Percentiles rank a stretch among this genome's conserved stretches.
phyloP scores from a whole-genome alignment of 2,113 vertebrate species.

The Eolophus roseicapilla region DNA sequence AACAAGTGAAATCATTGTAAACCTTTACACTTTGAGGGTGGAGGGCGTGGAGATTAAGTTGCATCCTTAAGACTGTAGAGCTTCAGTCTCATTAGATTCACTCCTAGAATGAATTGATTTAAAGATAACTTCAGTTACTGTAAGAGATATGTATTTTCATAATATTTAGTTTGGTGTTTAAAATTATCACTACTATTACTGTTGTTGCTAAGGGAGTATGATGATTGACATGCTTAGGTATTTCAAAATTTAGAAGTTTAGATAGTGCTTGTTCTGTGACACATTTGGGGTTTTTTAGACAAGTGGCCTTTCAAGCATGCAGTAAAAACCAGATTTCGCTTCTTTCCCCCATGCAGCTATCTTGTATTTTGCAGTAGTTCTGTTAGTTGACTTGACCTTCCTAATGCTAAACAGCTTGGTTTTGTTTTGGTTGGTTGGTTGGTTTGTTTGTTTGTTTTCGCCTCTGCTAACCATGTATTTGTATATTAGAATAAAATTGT shows the following conservation, averaged over 20 bases:
- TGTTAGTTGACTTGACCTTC: background rate
- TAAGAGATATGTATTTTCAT: background rate
- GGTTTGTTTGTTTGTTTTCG: background rate
- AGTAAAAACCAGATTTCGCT: background rate
- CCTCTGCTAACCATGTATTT: background rate
- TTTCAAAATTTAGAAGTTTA: background rate
- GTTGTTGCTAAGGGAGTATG: background rate
- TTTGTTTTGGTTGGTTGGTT: background rate
- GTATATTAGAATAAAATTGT: background rate
- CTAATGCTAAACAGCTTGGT: background rate
- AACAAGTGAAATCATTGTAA: background rate
- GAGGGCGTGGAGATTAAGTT: background rate
- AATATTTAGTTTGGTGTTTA: background rate
- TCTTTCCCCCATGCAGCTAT: background rate
- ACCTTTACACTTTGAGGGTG: background rate
- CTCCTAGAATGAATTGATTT: background rate
- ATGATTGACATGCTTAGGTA: background rate
- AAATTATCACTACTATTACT: background rate
- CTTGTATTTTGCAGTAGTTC: background rate
- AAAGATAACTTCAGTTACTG: background rate
- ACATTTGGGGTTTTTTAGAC: rapidly evolving
- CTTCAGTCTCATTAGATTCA: background rate
- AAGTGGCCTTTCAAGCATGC: background rate
- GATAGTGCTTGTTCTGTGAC: background rate
- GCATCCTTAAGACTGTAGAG: background rate